Percentiles rank a stretch among this genome's conserved stretches.
Conservation (phyloP, 35 echinoderm and acorn worm species). For the Ophiothrix spiculata region DNA sequence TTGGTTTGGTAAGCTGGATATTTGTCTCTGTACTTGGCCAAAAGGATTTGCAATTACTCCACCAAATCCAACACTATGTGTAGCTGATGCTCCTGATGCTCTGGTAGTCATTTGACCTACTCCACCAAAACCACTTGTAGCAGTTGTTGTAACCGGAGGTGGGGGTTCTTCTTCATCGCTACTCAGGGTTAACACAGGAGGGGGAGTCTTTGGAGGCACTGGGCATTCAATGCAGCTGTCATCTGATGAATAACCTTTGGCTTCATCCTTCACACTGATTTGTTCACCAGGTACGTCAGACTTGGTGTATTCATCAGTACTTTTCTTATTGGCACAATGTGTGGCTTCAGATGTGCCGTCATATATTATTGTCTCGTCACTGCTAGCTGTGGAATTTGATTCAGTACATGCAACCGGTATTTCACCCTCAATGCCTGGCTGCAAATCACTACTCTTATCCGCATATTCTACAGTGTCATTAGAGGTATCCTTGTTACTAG, state of each 20-base stretch:
- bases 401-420: too few relatives aligned
- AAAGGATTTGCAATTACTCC: neutral
- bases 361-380: too few relatives aligned
- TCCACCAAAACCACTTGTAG: neutral
- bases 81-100: neutral
- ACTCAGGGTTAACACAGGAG: neutral
- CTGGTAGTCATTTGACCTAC: neutral
- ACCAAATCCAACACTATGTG: neutral
- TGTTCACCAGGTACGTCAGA: too few relatives aligned
- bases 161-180: neutral
- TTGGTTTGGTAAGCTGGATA: neutral
- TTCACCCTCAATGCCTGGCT: too few relatives aligned
- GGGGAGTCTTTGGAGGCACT: slow-evolving; percentile 1
- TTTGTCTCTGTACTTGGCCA: neutral
- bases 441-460: too few relatives aligned
- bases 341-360: too few relatives aligned
- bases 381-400: too few relatives aligned
- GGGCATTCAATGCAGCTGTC: neutral
- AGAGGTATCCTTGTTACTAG: too few relatives aligned
- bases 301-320: too few relatives aligned
- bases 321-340: too few relatives aligned
- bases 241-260: neutral
- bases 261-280: too few relatives aligned
- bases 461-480: too few relatives aligned
- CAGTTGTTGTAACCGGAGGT: neutral